Conservation (phyloP, 2,113 vertebrate species). For the Sinocyclocheilus anshuiensis region DNA sequence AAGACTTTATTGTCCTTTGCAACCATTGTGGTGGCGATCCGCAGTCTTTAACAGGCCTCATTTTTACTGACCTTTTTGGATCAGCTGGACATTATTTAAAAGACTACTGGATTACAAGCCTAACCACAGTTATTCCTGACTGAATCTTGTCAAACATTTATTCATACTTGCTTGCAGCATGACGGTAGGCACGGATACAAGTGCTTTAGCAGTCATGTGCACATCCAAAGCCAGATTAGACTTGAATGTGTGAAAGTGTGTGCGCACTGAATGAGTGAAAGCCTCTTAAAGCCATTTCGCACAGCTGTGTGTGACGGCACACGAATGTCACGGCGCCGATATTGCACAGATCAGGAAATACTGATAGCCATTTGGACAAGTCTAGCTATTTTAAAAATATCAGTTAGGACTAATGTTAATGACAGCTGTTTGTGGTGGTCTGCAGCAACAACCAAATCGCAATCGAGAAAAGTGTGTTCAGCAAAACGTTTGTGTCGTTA, state of each 20-base stretch:
- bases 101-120: slow-evolving; percentile 7
- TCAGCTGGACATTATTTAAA: background rate
- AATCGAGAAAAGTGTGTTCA: background rate
- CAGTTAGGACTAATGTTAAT: background rate
- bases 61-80: background rate
- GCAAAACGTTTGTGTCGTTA: background rate
- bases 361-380: background rate
- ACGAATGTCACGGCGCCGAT: background rate
- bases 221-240: slow-evolving; percentile 15
- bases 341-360: slow-evolving; percentile 2
- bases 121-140: slow-evolving; percentile 1
- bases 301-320: slow-evolving; percentile 6
- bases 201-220: slow-evolving; percentile 1
- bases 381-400: background rate
- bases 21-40: background rate
- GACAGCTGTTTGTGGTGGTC: background rate
- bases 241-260: background rate
- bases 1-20: background rate
- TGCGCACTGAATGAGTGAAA: background rate
- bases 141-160: slow-evolving; percentile 4
- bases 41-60: background rate
- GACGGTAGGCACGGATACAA: background rate
- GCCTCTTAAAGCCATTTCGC: slow-evolving; percentile 13
- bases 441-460: background rate
- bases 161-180: background rate